Conservation (phyloP, 1,140 invertebrate genomes). For the Anoplophora glabripennis region DNA sequence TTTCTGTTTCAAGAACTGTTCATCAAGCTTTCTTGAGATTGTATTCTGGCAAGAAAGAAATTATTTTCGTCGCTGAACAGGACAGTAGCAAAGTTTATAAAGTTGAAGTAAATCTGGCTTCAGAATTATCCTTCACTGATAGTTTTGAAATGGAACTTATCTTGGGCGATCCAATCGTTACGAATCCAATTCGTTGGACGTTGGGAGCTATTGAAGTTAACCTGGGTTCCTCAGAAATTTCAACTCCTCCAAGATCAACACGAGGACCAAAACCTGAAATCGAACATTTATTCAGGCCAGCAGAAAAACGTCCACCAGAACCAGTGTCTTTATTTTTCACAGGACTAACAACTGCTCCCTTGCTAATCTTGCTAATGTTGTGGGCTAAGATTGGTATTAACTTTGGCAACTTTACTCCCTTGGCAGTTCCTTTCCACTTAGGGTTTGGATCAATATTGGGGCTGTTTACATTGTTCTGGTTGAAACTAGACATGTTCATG, state of each 20-base stretch:
- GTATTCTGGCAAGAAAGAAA: slow-evolving; percentile 69
- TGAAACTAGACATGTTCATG: slow-evolving; percentile 92
- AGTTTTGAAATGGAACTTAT: slow-evolving; percentile 81
- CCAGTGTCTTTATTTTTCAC: slow-evolving; percentile 90
- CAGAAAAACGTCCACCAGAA: slow-evolving; percentile 85
- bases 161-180: slow-evolving; percentile 85
- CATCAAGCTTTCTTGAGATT: slow-evolving; percentile 93
- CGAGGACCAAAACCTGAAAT: slow-evolving; percentile 78
- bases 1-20: slow-evolving; percentile 74
- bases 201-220: slow-evolving; percentile 75
- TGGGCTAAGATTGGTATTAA: slow-evolving; percentile 91
- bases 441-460: slow-evolving; percentile 79
- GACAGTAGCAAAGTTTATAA: slow-evolving; percentile 81
- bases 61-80: slow-evolving; percentile 91
- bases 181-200: slow-evolving; percentile 86
- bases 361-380: slow-evolving; percentile 79
- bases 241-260: slow-evolving; percentile 44
- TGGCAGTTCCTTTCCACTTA: slow-evolving; percentile 83
- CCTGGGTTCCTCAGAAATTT: slow-evolving; percentile 55
- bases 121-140: slow-evolving; percentile 79
- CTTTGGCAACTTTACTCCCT: slow-evolving; percentile 77
- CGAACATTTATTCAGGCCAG: slow-evolving; percentile 86
- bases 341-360: slow-evolving; percentile 73
- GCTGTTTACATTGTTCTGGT: slow-evolving; percentile 88
- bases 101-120: slow-evolving; percentile 76